Evolutionary conservation across 2,113 vertebrate genomes (phyloP).

Genomic region (Acanthisitta chloris): DNA sequence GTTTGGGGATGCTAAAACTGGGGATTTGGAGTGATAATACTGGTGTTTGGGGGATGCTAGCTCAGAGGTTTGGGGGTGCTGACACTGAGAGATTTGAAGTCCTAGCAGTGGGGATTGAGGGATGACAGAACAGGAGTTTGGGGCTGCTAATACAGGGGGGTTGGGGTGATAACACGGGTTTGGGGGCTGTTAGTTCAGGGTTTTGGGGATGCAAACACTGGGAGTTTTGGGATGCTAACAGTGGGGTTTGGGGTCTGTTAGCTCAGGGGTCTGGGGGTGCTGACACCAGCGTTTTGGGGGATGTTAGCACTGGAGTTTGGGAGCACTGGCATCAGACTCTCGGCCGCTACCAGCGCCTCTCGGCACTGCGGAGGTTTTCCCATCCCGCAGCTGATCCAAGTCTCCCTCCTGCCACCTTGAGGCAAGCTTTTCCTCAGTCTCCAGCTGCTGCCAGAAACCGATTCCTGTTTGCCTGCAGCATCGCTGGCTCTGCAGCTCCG

Average conservation of each 20-base stretch:
- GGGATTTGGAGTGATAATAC: not conserved
- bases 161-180: not conserved
- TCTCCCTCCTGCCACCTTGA: slow-evolving; percentile 4
- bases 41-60: not conserved
- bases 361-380: rapidly evolving
- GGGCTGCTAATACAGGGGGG: rapidly evolving
- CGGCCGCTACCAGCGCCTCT: not conserved
- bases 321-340: not conserved
- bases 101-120: too few species aligned
- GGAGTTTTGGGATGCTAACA: too few species aligned
- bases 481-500: rapidly evolving
- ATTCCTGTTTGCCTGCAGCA: not conserved
- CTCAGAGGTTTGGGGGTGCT: not conserved
- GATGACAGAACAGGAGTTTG: too few species aligned
- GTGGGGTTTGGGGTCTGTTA: rapidly evolving
- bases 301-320: rapidly evolving
- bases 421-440: not conserved
- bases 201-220: not conserved
- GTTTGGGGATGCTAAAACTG: not conserved
- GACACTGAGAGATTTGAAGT: not conserved
- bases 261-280: not conserved
- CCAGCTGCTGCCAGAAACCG: rapidly evolving
- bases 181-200: too few species aligned
- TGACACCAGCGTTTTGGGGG: too few species aligned
- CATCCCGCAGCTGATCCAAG: not conserved